Evolutionary conservation across 2,797 vertebrate species (phyloP), one percentile per base, ranked within the genome.

Genomic region (Ctenopoma multispine): DNA sequence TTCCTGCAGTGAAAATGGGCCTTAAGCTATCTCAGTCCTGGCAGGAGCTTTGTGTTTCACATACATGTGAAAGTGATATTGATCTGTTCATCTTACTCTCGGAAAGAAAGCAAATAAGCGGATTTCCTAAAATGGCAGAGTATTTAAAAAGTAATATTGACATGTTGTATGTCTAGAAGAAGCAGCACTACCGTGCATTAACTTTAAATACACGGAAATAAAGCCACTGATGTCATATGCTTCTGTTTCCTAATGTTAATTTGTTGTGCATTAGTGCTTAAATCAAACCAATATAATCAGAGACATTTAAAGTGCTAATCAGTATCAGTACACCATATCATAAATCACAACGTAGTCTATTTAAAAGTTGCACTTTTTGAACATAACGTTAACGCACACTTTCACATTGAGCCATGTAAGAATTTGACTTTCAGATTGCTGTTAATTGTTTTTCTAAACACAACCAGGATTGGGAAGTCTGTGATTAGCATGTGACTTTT

Each of bases 221-320:
- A 64, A 59, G 66, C 58, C 75, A 62, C 51, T 68, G 41, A 69
- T 69, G 69, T 46, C 51, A 54, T n/a, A 7, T 36, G 17, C 36
- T 34, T 62, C 51, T 56, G 18, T 54, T 46, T 67, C 47, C 53
- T 18, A 46, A 18, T 79, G 89, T 93, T 93, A 92, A 89, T 90
- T 61, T 74, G 27, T 69, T 70, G 70, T 71, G 56, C 62, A 84
- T 93, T 92, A 93, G 91, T 93, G 62, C 69, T 80, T 82, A 63
- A 87, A 88, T 87, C 78, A 81, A 81, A 90, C 69, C 63, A 62
- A n/a, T 75, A 17, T 57, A 18, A 74, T 71, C 20, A 4, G 27
- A 63, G 44, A 69, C 44, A 54, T 79, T 24, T 74, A 36, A 78
- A 44, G 38, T 74, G 65, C 72, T 68, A 53, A 69, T 76, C 49